Percentiles rank a stretch among this genome's conserved stretches.
Conservation (phyloP, 2,888 invertebrate species). For the Hypena proboscidalis region DNA sequence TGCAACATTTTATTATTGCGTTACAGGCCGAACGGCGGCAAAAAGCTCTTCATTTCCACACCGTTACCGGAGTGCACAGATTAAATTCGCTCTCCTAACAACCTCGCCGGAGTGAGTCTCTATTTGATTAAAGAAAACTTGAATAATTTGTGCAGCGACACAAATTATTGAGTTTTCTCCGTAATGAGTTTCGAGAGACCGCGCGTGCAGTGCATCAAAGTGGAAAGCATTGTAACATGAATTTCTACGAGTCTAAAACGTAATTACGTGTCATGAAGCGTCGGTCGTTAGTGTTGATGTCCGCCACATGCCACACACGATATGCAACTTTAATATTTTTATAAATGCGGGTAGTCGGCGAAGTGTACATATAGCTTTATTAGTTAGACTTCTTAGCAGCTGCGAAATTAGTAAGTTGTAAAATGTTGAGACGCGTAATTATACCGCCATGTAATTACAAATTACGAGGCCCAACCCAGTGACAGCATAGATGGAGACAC, state of each 20-base stretch:
- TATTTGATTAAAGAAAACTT: conserved; percentile 55
- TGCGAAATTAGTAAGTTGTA: conserved; percentile 15
- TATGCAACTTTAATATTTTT: conserved; percentile 14
- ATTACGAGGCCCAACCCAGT: not conserved
- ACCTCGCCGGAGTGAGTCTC: conserved; percentile 39
- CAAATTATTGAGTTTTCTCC: conserved; percentile 42
- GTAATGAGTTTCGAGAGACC: conserved; percentile 40
- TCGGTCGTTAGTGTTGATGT: conserved; percentile 53
- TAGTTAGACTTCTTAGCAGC: conserved; percentile 18
- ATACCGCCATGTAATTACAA: conserved; percentile 12
- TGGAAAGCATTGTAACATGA: conserved; percentile 54
- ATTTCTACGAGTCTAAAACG: conserved; percentile 59
- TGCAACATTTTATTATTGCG: conserved; percentile 73
- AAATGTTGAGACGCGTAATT: conserved; percentile 11
- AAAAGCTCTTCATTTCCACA: conserved; percentile 41
- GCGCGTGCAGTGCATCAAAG: conserved; percentile 46
- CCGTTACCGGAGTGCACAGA: conserved; percentile 51
- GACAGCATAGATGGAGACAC: too few species aligned
- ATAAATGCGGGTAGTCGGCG: conserved; percentile 1
- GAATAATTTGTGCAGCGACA: conserved; percentile 47
- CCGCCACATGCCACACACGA: conserved; percentile 35
- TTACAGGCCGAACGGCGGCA: conserved; percentile 58
- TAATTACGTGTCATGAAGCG: conserved; percentile 62
- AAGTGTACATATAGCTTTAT: conserved; percentile 14
- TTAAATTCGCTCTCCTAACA: conserved; percentile 62